Conservation (phyloP, 2,888 invertebrate genomes). For the Campoplex capitator region DNA sequence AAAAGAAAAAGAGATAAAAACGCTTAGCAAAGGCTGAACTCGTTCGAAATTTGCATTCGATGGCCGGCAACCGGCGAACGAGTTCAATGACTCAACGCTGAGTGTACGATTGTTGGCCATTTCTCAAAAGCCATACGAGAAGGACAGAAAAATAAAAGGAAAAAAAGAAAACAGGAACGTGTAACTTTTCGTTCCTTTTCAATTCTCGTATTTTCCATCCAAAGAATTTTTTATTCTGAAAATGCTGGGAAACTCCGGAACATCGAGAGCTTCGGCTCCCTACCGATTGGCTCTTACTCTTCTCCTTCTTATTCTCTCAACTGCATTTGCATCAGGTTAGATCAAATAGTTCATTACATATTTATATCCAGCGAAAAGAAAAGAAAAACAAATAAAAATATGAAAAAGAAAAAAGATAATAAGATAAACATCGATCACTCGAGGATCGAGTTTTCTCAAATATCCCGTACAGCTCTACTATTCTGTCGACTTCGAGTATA, state of each 20-base stretch:
- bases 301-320: conserved; percentile 46
- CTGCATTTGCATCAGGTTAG: conserved; percentile 69
- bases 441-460: conserved; percentile 3
- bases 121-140: not conserved
- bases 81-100: conserved; percentile 64
- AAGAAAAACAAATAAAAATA: not conserved
- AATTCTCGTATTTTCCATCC: not conserved
- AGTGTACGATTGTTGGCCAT: conserved; percentile 18
- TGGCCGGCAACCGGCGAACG: conserved; percentile 57
- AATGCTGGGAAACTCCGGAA: conserved; percentile 56
- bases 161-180: conserved; percentile 45
- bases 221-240: not conserved
- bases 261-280: conserved; percentile 54
- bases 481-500: conserved; percentile 17
- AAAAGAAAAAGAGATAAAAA: conserved; percentile 24
- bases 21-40: conserved; percentile 18
- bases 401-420: not conserved
- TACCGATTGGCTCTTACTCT: conserved; percentile 49
- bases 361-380: not conserved
- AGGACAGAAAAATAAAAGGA: conserved; percentile 14
- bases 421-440: conserved; percentile 46
- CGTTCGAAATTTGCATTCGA: conserved; percentile 63
- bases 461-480: not conserved
- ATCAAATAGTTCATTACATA: conserved; percentile 22
- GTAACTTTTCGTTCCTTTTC: not conserved